These are phyloP conservation scores for Onthophagus sagittarius DNA, from an alignment of 2,888 invertebrate species.

Conservation along the genomic window DNA sequence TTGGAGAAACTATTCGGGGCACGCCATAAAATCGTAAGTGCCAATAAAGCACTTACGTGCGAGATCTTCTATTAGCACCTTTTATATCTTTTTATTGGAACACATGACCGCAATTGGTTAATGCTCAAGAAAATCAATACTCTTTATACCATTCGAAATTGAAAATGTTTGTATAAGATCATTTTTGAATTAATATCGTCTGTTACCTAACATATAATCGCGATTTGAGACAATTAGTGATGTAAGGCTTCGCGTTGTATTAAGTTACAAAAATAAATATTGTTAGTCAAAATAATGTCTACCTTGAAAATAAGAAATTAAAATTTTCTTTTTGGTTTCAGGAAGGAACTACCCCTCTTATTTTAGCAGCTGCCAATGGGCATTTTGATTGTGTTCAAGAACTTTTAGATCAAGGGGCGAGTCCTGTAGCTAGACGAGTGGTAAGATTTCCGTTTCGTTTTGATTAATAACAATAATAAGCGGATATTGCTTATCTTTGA, in stretches of 20 bases:
- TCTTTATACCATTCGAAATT: neutral
- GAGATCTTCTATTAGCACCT: neutral
- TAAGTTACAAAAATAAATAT: neutral
- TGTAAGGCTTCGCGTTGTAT: neutral
- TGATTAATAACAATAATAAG: neutral
- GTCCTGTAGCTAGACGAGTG: conserved; percentile 78
- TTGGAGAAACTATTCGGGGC: neutral
- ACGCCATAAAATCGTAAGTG: neutral
- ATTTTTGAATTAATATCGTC: too few species aligned
- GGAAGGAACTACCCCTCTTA: conserved; percentile 93
- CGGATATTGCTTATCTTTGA: too few species aligned
- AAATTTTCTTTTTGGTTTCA: conserved; percentile 43
- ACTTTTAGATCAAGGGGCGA: conserved; percentile 86
- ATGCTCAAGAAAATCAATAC: neutral
- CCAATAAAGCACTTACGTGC: neutral
- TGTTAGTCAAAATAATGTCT: neutral
- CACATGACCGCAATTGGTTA: neutral
- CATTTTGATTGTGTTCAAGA: conserved; percentile 84
- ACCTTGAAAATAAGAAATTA: neutral
- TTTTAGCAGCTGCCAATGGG: conserved; percentile 87
- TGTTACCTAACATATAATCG: neutral
- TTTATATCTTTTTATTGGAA: neutral
- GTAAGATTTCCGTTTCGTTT: conserved; percentile 47
- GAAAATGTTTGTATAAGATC: too few species aligned
- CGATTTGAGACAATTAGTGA: neutral